Conservation (phyloP, 1,140 invertebrate genomes). For the Caenorhabditis remanei region DNA sequence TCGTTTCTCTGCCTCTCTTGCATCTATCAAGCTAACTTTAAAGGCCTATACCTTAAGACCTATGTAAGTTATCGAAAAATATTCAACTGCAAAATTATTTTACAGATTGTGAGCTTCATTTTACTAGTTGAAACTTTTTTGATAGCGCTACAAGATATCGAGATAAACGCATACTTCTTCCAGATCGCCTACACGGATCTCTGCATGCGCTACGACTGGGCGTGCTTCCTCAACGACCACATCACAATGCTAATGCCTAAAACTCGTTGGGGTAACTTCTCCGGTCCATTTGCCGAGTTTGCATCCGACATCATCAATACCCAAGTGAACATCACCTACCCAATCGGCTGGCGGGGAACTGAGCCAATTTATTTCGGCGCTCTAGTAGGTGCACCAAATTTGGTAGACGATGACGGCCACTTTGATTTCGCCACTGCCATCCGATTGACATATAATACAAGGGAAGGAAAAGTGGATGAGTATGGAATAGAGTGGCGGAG, state of each 20-base stretch:
- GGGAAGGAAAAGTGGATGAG: constrained; percentile 71
- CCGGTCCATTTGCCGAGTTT: constrained; percentile 71
- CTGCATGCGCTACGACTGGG: constrained; percentile 77
- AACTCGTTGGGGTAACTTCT: constrained; percentile 71
- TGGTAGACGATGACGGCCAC: constrained; percentile 75
- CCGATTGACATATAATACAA: constrained; percentile 75
- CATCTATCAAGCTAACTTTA: too few relatives aligned
- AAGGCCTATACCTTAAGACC: too few relatives aligned
- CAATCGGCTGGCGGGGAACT: constrained; percentile 78
- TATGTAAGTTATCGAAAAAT: too few relatives aligned
- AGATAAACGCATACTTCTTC: neutral
- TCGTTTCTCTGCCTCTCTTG: too few relatives aligned
- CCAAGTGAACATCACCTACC: constrained; percentile 77
- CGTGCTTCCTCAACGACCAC: constrained; percentile 76
- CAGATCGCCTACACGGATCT: constrained; percentile 74
- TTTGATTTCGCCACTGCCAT: constrained; percentile 76
- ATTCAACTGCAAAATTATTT: too few relatives aligned
- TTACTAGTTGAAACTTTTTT: too few relatives aligned
- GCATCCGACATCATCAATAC: constrained; percentile 75
- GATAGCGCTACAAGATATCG: too few relatives aligned
- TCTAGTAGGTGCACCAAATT: constrained; percentile 74
- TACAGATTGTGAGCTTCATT: too few relatives aligned
- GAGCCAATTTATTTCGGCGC: constrained; percentile 78
- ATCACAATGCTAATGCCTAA: constrained; percentile 77
- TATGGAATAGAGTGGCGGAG: constrained; percentile 74